Base-by-base conservation (phyloP, 2,113 vertebrate species). In the Bagarius yarrelli region DNA sequence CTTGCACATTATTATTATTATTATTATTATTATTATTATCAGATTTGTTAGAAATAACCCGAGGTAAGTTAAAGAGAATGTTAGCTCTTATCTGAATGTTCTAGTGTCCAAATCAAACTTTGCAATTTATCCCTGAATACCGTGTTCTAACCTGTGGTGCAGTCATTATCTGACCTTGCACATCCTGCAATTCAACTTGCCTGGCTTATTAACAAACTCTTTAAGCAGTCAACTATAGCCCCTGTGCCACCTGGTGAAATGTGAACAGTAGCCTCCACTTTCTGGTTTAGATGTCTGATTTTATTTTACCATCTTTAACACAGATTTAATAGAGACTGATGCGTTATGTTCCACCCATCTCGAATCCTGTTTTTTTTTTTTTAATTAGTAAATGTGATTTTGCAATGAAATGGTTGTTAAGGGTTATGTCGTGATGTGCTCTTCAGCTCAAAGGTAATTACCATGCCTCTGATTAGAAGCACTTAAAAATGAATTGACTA, bases 381-480 rank as follows among this genome's bases (percentile, higher is more conserved):
- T 59, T 50, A 30, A 66, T 21, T 55, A 75, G 64, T 47, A 25
- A 32, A 14, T 25, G 36, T 40, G 60, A n/a, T 75, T 47, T 81
- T 57, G 36, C 27, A 59, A 76, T 69, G 34, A 76, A 59, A 76
- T 47, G 52, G 63, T 70, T 53, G 70, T 70, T 3, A 23, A 69
- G 55, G 53, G 15, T 56, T 73, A 6, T 59, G 57, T 57, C 30
- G 18, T 36, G 44, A 60, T 70, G 50, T 80, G 34, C 40, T 61
- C 55, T 55, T 64, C 18, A 60, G 15, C 47, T 56, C 2, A 19
- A 27, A 47, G 44, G 25, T 74, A 83, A 66, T 85, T 53, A 73
- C 52, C 1, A n/a, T 73, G 27, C 57, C 59, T 73, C 67, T 83
- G 73, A 83, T 78, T 85, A 80, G 34, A 66, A 63, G 4, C 60